Evolutionary conservation across 1,140 invertebrate genomes (phyloP).

Genomic region (Cyclina sinensis): DNA sequence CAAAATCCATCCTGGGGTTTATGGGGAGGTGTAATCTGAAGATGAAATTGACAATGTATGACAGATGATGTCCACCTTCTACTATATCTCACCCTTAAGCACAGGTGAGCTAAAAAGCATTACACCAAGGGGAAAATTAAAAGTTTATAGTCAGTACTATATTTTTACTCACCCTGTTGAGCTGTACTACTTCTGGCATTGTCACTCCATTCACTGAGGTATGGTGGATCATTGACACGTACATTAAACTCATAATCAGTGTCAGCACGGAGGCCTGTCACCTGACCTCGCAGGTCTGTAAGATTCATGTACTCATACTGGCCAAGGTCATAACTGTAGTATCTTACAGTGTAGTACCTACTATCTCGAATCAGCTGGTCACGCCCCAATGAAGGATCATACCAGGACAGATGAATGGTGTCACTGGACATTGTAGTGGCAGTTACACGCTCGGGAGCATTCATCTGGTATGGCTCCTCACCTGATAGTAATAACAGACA

Average conservation of each 20-base stretch:
- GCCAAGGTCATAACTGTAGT: conserved; percentile 42
- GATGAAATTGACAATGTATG: too few relatives aligned
- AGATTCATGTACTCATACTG: conserved; percentile 51
- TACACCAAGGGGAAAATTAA: too few relatives aligned
- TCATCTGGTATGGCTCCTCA: conserved; percentile 61
- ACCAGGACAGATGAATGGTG: conserved; percentile 31
- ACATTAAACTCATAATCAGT: conserved; percentile 56
- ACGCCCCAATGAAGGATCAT: conserved; percentile 35
- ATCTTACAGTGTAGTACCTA: conserved; percentile 54
- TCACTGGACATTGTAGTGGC: neutral
- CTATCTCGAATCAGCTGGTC: conserved; percentile 47
- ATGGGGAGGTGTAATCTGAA: too few relatives aligned
- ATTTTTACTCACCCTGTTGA: neutral
- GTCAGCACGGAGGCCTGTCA: conserved; percentile 7
- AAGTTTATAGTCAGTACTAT: too few relatives aligned
- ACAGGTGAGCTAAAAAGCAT: too few relatives aligned
- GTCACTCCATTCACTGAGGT: conserved; percentile 63
- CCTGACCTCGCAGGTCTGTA: conserved; percentile 6
- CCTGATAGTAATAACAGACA: conserved; percentile 25
- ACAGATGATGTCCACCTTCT: too few relatives aligned
- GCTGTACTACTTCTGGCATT: neutral
- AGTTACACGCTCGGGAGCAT: neutral
- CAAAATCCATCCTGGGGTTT: too few relatives aligned
- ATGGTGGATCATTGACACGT: conserved; percentile 63
- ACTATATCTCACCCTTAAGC: too few relatives aligned